Evolutionary conservation across 2,113 vertebrate genomes (phyloP).

Genomic region (Collichthys lucidus): DNA sequence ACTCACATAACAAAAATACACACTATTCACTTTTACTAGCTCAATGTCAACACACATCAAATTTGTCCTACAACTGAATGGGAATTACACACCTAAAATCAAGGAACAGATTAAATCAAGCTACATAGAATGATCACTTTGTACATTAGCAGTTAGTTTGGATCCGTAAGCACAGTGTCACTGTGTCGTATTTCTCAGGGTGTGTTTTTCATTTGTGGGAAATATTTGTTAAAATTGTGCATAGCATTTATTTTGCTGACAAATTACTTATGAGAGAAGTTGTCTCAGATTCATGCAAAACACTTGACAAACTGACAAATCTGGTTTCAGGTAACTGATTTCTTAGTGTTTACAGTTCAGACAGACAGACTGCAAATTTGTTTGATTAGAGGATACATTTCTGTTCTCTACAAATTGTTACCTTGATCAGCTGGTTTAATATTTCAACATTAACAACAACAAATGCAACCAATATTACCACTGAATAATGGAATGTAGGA

Average conservation of each 20-base stretch:
- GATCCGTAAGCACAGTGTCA: neutral
- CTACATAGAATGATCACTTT: conserved; percentile 26
- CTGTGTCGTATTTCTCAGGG: neutral
- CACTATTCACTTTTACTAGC: neutral
- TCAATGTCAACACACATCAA: conserved; percentile 16
- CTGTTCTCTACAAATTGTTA: neutral
- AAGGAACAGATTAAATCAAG: conserved; percentile 27
- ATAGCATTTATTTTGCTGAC: neutral
- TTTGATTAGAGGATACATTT: neutral
- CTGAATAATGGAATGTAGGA: too few species aligned
- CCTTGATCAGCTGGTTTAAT: neutral
- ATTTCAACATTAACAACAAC: too few species aligned
- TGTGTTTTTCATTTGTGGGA: too few species aligned
- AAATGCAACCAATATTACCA: neutral
- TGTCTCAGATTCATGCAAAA: neutral
- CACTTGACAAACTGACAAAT: neutral
- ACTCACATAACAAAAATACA: neutral
- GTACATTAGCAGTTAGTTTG: conserved; percentile 13
- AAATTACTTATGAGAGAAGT: too few species aligned
- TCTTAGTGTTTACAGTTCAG: neutral
- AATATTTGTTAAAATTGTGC: neutral
- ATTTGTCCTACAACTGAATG: conserved; percentile 25
- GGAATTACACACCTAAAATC: conserved; percentile 25
- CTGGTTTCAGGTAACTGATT: neutral
- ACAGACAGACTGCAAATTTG: neutral